phyloP scores from a whole-genome alignment of 2,888 invertebrate species.

The Bellardia bayeri region DNA sequence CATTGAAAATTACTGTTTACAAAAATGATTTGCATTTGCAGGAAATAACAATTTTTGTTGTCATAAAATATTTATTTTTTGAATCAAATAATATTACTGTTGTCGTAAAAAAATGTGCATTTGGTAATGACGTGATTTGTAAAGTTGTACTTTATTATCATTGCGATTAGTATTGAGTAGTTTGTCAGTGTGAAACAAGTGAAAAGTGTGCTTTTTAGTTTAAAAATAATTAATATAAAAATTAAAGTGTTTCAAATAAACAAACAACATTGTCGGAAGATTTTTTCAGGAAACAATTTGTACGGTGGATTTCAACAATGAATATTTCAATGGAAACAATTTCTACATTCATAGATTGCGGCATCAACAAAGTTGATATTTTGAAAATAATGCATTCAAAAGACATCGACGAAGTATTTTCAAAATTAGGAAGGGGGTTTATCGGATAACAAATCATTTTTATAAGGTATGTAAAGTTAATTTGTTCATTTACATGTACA shows the following conservation, averaged over 20 bases:
- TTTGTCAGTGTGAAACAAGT: constrained; percentile 21
- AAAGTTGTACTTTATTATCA: constrained; percentile 30
- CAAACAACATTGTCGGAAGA: constrained; percentile 42
- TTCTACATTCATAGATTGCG: constrained; percentile 33
- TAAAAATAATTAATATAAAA: constrained; percentile 38
- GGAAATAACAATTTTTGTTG: too few relatives aligned
- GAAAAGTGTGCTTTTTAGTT: constrained; percentile 14
- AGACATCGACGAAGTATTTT: constrained; percentile 42
- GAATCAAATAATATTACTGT: too few relatives aligned
- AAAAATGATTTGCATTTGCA: too few relatives aligned
- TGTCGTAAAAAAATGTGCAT: too few relatives aligned
- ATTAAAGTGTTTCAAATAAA: constrained; percentile 29
- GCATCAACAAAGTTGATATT: constrained; percentile 34
- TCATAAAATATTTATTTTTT: too few relatives aligned
- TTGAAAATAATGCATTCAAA: constrained; percentile 44
- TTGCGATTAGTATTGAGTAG: constrained; percentile 34
- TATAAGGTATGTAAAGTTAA: constrained; percentile 8
- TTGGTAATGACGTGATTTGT: too few relatives aligned
- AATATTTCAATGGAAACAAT: constrained; percentile 34
- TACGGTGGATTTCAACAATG: constrained; percentile 36
- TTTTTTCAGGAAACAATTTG: constrained; percentile 29
- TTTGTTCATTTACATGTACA: constrained; percentile 25
- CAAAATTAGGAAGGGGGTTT: background rate
- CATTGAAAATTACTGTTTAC: too few relatives aligned
- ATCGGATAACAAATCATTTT: too few relatives aligned